Conservation (phyloP, 2,797 vertebrate species). For the Stomatorhinus walkeri region DNA sequence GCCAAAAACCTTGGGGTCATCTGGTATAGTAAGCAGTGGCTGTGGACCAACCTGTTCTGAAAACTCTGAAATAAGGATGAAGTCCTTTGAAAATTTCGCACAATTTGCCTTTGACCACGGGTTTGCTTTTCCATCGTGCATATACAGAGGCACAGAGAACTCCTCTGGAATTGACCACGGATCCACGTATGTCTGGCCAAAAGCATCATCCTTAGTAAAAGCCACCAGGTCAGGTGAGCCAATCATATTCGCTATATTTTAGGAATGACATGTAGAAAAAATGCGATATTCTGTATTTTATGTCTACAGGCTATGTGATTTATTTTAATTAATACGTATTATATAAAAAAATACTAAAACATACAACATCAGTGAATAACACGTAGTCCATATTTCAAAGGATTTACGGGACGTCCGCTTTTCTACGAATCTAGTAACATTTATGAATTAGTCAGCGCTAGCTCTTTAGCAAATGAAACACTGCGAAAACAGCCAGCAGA, state of each 20-base stretch:
- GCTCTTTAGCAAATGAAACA: not conserved
- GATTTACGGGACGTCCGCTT: not conserved
- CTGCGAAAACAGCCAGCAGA: not conserved
- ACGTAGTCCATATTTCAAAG: not conserved
- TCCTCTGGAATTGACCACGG: conserved; percentile 79
- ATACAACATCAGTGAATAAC: not conserved
- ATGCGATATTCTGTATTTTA: not conserved
- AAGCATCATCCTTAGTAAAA: conserved; percentile 89
- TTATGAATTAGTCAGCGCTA: not conserved
- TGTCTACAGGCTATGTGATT: not conserved
- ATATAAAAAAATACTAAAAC: not conserved
- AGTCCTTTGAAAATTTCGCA: conserved; percentile 91
- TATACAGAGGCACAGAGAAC: conserved; percentile 84
- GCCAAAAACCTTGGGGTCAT: conserved; percentile 80
- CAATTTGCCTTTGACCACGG: conserved; percentile 87
- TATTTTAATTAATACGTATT: not conserved
- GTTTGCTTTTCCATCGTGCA: conserved; percentile 69
- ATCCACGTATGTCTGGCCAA: conserved; percentile 63
- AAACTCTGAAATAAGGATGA: conserved; percentile 97
- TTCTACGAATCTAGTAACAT: not conserved
- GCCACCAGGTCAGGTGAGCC: conserved; percentile 95
- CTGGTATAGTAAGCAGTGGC: conserved; percentile 89
- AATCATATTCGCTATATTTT: conserved; percentile 64
- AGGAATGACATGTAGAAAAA: conserved; percentile 23
- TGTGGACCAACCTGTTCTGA: conserved; percentile 97